Evolutionary conservation across 2,888 invertebrate species (phyloP).

Genomic region (Hirtodrosophila histrioides): DNA sequence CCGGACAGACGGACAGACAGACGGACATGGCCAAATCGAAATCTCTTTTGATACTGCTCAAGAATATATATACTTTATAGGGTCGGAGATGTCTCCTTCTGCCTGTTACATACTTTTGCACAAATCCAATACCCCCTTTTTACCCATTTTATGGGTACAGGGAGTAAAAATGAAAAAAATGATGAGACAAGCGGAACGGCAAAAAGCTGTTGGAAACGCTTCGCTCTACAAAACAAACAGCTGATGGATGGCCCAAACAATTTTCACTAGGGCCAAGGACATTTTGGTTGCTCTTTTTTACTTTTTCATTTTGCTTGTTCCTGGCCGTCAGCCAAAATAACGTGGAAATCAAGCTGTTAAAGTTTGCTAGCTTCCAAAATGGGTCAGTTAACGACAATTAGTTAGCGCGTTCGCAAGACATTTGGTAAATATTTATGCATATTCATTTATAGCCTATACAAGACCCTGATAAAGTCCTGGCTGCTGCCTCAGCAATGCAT

Average conservation of each 20-base stretch:
- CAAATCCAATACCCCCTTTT: too few relatives aligned
- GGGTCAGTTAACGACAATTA: constrained; percentile 55
- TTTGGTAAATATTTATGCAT: constrained; percentile 47
- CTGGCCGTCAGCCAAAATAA: constrained; percentile 43
- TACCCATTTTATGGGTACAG: too few relatives aligned
- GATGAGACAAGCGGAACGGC: constrained; percentile 28
- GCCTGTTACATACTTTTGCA: too few relatives aligned
- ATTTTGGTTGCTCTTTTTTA: constrained; percentile 35
- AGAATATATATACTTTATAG: too few relatives aligned
- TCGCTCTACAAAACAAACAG: constrained; percentile 62
- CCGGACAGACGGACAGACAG: too few relatives aligned
- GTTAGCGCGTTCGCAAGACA: constrained; percentile 28
- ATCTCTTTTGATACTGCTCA: too few relatives aligned
- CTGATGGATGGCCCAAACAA: constrained; percentile 68
- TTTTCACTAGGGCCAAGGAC: constrained; percentile 72
- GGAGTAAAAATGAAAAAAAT: constrained; percentile 19
- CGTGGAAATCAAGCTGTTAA: constrained; percentile 34
- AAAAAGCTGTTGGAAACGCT: constrained; percentile 51
- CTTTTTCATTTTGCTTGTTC: background rate
- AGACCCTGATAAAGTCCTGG: background rate
- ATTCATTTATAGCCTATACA: constrained; percentile 24
- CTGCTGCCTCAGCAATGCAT: background rate
- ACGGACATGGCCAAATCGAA: too few relatives aligned
- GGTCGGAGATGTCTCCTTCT: too few relatives aligned
- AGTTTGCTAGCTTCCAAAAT: constrained; percentile 32